Percentiles rank a stretch among this genome's conserved stretches.
Conservation (phyloP, 2,888 invertebrate genomes). For the Hirtodrosophila histrioides region DNA sequence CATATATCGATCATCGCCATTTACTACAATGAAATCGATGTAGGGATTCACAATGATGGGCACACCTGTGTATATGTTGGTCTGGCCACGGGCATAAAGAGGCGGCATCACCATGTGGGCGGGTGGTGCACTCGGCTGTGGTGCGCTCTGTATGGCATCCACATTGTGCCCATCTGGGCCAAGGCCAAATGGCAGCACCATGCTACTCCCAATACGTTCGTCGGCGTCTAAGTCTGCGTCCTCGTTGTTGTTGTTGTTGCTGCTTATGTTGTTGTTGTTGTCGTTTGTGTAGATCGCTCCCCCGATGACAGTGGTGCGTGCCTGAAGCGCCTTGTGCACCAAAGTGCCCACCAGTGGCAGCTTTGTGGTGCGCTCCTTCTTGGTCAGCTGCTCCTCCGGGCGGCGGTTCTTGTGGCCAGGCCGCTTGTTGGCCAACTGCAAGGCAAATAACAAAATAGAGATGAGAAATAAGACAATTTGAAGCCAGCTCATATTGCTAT, state of each 20-base stretch:
- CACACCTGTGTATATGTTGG: slow-evolving; percentile 78
- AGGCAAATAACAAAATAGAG: not conserved
- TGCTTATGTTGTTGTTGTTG: not conserved
- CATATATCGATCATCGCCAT: slow-evolving; percentile 84
- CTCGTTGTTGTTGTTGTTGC: slow-evolving; percentile 7
- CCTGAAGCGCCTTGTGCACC: slow-evolving; percentile 53
- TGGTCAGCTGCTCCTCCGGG: slow-evolving; percentile 58
- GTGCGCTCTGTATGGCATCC: slow-evolving; percentile 70
- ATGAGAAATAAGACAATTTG: too few species aligned
- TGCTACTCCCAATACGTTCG: slow-evolving; percentile 28
- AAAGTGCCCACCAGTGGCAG: slow-evolving; percentile 61
- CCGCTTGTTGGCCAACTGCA: slow-evolving; percentile 53
- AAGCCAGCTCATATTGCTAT: too few species aligned
- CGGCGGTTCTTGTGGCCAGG: slow-evolving; percentile 57
- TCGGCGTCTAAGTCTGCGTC: too few species aligned
- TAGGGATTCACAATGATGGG: slow-evolving; percentile 82
- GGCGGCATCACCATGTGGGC: slow-evolving; percentile 66
- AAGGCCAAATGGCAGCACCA: slow-evolving; percentile 84
- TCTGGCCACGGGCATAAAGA: slow-evolving; percentile 66
- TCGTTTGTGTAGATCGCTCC: not conserved
- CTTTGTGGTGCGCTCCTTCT: slow-evolving; percentile 54
- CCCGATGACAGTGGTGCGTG: slow-evolving; percentile 26
- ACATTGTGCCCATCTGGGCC: slow-evolving; percentile 82
- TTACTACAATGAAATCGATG: slow-evolving; percentile 84
- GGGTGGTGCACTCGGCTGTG: slow-evolving; percentile 82